These are phyloP conservation scores for Chionomys nivalis DNA, from an alignment of 2,113 vertebrate genomes.

Conservation along the genomic window DNA sequence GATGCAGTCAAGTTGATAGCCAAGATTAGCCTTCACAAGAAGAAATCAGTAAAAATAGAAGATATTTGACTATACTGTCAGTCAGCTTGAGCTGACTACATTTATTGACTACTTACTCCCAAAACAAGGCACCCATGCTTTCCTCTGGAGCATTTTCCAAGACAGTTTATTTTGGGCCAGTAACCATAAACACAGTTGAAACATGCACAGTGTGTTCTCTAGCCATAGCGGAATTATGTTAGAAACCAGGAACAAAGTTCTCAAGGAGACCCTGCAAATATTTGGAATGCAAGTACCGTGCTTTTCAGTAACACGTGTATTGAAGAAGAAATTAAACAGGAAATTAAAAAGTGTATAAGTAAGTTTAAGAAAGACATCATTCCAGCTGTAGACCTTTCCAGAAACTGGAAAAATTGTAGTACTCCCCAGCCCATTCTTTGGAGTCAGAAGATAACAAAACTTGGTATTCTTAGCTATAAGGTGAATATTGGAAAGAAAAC, in stretches of 20 bases:
- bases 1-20: not conserved
- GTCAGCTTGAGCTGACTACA: not conserved
- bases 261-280: not conserved
- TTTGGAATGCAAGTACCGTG: not conserved
- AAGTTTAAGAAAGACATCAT: not conserved
- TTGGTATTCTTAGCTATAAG: not conserved
- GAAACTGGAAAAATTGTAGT: not conserved
- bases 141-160: not conserved
- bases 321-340: conserved; percentile 14
- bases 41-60: not conserved
- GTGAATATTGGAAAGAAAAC: not conserved
- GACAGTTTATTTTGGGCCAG: not conserved
- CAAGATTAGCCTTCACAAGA: not conserved
- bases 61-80: not conserved
- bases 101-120: not conserved
- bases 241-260: not conserved
- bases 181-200: not conserved
- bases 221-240: not conserved
- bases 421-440: not conserved
- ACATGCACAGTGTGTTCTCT: not conserved
- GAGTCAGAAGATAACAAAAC: not conserved
- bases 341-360: not conserved
- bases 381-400: too few relatives aligned
- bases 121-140: not conserved
- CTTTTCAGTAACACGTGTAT: not conserved